A percentile compares a stretch with the other conserved stretches of the same genome.
phyloP scores from a whole-genome alignment of 2,797 vertebrate species.

The Nyctibius grandis region DNA sequence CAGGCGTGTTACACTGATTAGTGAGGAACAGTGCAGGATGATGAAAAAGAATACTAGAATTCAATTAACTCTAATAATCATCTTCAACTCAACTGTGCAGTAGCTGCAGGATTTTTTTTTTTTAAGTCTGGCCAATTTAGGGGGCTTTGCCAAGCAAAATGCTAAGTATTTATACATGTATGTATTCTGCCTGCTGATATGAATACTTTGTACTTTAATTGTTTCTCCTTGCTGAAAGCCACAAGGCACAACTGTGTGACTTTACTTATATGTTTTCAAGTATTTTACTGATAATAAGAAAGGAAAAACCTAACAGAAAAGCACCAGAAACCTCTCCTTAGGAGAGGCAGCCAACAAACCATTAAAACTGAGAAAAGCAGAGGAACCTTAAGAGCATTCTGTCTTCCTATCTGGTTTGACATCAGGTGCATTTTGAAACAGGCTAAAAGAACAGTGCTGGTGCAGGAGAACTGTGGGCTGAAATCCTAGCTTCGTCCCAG shows the following conservation, averaged over 20 bases:
- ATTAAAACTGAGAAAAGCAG: not conserved
- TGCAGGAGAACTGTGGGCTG: not conserved
- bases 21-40: not conserved
- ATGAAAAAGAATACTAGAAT: not conserved
- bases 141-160: not conserved
- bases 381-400: not conserved
- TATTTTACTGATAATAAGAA: not conserved
- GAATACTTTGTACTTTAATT: not conserved
- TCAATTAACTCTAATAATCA: not conserved
- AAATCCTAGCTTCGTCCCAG: not conserved
- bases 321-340: not conserved
- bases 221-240: not conserved
- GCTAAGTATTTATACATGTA: not conserved
- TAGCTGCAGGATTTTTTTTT: not conserved
- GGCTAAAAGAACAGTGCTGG: not conserved
- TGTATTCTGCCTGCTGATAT: not conserved
- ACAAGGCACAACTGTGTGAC: not conserved
- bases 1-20: not conserved
- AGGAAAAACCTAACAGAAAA: not conserved
- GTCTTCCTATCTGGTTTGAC: not conserved
- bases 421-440: not conserved
- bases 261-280: accelerated
- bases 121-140: not conserved
- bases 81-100: not conserved
- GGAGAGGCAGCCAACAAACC: not conserved